Evolutionary conservation across 2,797 vertebrate species (phyloP).

Genomic region (Peromyscus aztecus): DNA sequence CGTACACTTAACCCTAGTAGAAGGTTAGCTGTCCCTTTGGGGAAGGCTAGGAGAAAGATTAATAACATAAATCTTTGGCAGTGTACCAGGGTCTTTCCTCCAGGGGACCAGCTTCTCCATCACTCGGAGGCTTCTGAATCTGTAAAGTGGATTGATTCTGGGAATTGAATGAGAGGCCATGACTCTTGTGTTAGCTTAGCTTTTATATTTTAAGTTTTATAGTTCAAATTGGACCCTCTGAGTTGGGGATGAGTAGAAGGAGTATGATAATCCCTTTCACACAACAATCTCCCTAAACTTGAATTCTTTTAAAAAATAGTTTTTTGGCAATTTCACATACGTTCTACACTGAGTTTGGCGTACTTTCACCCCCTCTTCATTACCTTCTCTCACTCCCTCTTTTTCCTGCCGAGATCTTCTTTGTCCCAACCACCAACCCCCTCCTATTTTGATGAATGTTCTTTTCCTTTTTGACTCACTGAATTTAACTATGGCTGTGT

Average conservation of each 20-base stretch:
- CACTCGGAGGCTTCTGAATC: not conserved
- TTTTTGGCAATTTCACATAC: not conserved
- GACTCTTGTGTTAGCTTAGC: not conserved
- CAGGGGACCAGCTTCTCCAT: not conserved
- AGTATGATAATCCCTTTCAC: not conserved
- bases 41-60: not conserved
- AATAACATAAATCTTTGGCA: slow-evolving; percentile 9
- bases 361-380: not conserved
- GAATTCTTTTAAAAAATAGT: not conserved
- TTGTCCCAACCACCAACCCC: not conserved
- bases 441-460: not conserved
- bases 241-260: not conserved
- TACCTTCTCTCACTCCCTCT: not conserved
- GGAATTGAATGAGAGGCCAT: not conserved
- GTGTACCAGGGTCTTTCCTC: not conserved
- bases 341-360: not conserved
- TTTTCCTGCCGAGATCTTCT: not conserved
- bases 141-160: not conserved
- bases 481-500: not conserved
- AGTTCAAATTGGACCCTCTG: not conserved
- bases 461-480: not conserved
- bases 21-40: not conserved
- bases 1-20: not conserved
- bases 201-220: not conserved
- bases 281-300: not conserved